These are phyloP conservation scores for Metaphire vulgaris DNA, from an alignment of 1,140 invertebrate species.

Conservation along the genomic window DNA sequence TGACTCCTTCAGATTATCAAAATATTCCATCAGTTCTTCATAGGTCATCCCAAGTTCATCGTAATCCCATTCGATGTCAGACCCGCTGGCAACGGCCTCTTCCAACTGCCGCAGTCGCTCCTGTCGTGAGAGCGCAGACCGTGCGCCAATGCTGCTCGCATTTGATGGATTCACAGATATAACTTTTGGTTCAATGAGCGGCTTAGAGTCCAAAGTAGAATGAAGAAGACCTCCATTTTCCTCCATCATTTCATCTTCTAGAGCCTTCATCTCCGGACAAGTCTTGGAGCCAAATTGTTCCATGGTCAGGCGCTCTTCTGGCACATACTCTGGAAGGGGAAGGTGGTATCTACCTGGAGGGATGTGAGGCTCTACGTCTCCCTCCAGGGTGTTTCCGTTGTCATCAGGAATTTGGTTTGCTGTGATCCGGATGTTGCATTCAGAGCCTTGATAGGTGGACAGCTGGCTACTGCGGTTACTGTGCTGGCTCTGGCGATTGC, in stretches of 20 bases:
- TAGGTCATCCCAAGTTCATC: conserved; percentile 80
- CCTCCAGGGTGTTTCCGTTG: not conserved
- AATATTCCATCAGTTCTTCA: conserved; percentile 93
- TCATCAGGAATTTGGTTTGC: conserved; percentile 44
- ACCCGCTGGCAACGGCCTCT: conserved; percentile 33
- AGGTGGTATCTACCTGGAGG: not conserved
- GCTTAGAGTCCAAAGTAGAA: conserved; percentile 1
- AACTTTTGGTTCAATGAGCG: conserved; percentile 3
- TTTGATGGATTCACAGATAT: not conserved
- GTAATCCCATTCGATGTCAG: conserved; percentile 52
- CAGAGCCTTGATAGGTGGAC: conserved; percentile 50
- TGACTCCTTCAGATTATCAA: conserved; percentile 88
- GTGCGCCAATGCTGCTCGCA: not conserved
- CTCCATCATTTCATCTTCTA: not conserved
- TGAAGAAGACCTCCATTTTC: not conserved
- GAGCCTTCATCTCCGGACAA: not conserved
- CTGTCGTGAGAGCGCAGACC: conserved; percentile 1
- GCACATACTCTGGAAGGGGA: not conserved
- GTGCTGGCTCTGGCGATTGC: conserved; percentile 21
- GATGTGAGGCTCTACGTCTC: not conserved
- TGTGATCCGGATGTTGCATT: conserved; percentile 53
- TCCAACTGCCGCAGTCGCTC: conserved; percentile 31
- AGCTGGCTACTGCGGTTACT: conserved; percentile 46
- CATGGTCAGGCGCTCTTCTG: too few relatives aligned
- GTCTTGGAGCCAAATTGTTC: not conserved